phyloP scores from a whole-genome alignment of 2,113 vertebrate genomes.

The Heptranchias perlo region DNA sequence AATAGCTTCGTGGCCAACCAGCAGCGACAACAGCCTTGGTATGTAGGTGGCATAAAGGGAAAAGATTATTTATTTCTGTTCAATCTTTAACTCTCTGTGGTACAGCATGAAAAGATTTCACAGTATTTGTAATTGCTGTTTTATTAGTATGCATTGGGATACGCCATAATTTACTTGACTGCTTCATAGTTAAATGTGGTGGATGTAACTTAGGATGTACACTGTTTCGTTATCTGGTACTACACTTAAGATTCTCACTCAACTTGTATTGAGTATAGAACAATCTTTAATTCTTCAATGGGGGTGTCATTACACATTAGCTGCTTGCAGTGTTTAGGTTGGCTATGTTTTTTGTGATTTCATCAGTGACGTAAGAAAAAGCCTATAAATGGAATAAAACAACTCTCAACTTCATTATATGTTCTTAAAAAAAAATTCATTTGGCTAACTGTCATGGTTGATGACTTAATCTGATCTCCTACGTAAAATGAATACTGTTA shows the following conservation, averaged over 20 bases:
- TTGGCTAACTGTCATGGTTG: neutral
- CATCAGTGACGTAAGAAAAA: neutral
- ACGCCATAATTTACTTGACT: neutral
- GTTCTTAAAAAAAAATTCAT: neutral
- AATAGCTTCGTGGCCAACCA: constrained; percentile 65
- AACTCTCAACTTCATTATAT: neutral
- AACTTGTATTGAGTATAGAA: neutral
- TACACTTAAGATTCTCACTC: neutral
- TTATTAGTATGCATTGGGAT: neutral
- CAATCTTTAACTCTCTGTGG: neutral
- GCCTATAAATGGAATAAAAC: neutral
- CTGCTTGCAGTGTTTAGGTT: neutral
- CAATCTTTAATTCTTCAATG: neutral
- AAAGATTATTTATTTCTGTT: neutral
- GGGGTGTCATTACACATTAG: neutral
- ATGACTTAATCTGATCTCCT: neutral
- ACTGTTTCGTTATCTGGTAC: too few relatives aligned
- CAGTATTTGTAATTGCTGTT: neutral
- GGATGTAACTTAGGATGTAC: neutral
- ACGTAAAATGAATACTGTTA: neutral
- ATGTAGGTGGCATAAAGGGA: constrained; percentile 46
- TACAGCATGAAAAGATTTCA: neutral
- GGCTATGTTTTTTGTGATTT: neutral
- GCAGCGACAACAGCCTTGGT: constrained; percentile 72
- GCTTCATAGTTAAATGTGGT: neutral